Evolutionary conservation across 2,113 vertebrate genomes (phyloP), one percentile per base, ranked within the genome.

Genomic region (Vicugna pacos): DNA sequence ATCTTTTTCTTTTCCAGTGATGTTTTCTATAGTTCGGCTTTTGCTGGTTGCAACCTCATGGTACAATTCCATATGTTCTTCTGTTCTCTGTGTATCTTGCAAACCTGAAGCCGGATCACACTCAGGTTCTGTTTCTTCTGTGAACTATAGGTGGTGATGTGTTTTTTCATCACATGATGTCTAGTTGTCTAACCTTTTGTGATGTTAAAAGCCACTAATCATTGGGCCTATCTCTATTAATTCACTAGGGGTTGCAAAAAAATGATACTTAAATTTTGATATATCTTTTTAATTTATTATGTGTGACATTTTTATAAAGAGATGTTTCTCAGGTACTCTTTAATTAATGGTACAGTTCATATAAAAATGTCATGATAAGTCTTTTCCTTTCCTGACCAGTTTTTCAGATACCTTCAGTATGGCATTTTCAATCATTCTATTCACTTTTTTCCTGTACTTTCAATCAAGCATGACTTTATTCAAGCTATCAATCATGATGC

Each of bases 381-480:
- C 64, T 89, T 70, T 58, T 20, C 13, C 2, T 20, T 70, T 19
- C 8, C 9, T 62, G 65, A 28, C 16, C 22, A 54, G 19, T 80
- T 70, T 91, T 96, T 58, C 20, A 85, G 19, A 42, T 84, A 73
- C 73, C 8, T 86, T 62, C 75, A 73, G 70, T 69, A 70, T 58
- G 42, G 0, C 1, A 67, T 46, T 93, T 76, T 46, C 8, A 83
- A 38, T 70, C 8, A 48, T 89, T 67, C 17, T 17, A 56, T 30
- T 75, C 52, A 76, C 50, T 6, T 70, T 91, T 85, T 73, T 81
- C n/a, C 16, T 72, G 2, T 91, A 22, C 69, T 95, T 3, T 75
- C 75, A 92, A 35, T 82, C 46, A 95, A 56, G n/a, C 6, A 64
- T 75, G 16, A 42, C 26, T 93, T 93, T 93, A 73, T 93, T 89